Conservation (phyloP, 2,113 vertebrate species). For the Aix galericulata region DNA sequence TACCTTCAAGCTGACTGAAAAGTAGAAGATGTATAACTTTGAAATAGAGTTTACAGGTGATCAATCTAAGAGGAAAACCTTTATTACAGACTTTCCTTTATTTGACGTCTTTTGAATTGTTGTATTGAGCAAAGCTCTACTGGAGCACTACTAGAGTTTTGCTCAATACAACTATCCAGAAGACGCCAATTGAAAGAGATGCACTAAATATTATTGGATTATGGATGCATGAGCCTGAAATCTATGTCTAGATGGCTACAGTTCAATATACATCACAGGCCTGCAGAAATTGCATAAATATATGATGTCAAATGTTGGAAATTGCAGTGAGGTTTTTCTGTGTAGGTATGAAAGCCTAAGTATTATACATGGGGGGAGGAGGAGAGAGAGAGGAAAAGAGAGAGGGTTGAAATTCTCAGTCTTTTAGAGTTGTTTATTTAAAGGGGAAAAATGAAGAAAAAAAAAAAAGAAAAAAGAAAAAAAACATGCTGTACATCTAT, state of each 20-base stretch:
- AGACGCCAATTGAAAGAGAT: neutral
- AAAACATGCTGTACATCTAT: neutral
- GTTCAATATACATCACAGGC: slow-evolving; percentile 43
- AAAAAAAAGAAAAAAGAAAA: too few relatives aligned
- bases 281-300: slow-evolving; percentile 43
- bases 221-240: slow-evolving; percentile 36
- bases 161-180: neutral
- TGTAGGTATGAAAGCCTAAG: neutral
- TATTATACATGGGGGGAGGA: too few relatives aligned
- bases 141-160: neutral
- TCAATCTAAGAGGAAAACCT: neutral
- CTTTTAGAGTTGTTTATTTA: neutral
- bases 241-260: slow-evolving; percentile 16
- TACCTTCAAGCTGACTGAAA: neutral
- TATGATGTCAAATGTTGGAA: slow-evolving; percentile 1
- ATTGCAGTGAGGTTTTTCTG: neutral
- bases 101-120: neutral
- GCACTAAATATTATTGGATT: slow-evolving; percentile 35
- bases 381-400: too few relatives aligned
- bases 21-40: neutral
- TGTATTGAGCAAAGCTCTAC: neutral
- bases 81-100: neutral
- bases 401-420: neutral
- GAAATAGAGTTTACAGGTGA: neutral
- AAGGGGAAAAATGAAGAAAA: neutral